A percentile compares a stretch with the other conserved stretches of the same genome.
phyloP scores from a whole-genome alignment of 1,140 invertebrate species.

The Dinoponera quadriceps region DNA sequence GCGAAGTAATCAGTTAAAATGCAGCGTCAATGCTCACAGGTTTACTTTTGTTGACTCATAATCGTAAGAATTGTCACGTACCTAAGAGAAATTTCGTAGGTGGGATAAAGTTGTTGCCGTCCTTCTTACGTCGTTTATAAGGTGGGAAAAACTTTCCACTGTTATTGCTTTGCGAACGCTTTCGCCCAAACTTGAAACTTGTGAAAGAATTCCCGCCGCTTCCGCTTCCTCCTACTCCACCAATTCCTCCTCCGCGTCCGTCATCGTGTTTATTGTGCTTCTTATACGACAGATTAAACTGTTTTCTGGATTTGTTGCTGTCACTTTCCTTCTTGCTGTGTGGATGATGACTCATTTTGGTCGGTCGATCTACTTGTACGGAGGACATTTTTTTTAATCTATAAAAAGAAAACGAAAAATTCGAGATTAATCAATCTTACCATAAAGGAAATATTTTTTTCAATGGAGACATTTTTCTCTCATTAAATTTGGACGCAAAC shows the following conservation, averaged over 20 bases:
- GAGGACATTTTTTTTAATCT: conserved; percentile 76
- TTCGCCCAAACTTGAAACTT: conserved; percentile 84
- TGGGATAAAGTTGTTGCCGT: conserved; percentile 88
- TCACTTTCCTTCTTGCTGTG: conserved; percentile 77
- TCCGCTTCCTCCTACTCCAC: too few relatives aligned
- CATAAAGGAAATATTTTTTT: too few relatives aligned
- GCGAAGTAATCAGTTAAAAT: too few relatives aligned
- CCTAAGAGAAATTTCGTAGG: conserved; percentile 97
- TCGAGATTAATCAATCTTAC: not conserved
- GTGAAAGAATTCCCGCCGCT: not conserved
- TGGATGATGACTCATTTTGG: conserved; percentile 70
- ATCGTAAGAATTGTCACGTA: not conserved
- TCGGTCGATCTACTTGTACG: conserved; percentile 78
- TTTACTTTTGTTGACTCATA: too few relatives aligned
- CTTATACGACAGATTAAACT: conserved; percentile 77
- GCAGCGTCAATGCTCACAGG: too few relatives aligned
- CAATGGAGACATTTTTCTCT: too few relatives aligned
- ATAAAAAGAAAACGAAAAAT: conserved; percentile 34
- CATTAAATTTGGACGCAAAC: too few relatives aligned
- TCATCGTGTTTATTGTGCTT: conserved; percentile 84
- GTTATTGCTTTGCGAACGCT: conserved; percentile 85
- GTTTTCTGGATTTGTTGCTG: conserved; percentile 79
- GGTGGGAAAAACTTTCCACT: conserved; percentile 84
- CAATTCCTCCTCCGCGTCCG: conserved; percentile 54
- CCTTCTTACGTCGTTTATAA: conserved; percentile 90